phyloP scores from a whole-genome alignment of 2,797 vertebrate species.

The Scomberomorus guttatus region DNA sequence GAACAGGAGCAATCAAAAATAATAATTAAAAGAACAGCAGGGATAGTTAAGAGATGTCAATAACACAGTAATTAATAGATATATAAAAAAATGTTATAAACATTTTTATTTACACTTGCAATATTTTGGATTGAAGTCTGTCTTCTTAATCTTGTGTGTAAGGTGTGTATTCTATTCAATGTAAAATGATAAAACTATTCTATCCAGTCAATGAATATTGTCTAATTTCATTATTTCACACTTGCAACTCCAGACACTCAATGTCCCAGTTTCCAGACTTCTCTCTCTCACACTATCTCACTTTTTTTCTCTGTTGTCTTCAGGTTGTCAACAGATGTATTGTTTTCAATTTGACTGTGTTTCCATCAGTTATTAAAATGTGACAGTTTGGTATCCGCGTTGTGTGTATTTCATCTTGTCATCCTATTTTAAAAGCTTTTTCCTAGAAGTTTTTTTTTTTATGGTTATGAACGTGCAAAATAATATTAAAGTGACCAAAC shows the following conservation, averaged over 20 bases:
- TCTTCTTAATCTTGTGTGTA: neutral
- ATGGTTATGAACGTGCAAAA: neutral
- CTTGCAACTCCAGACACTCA: neutral
- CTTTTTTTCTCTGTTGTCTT: neutral
- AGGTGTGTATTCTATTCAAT: neutral
- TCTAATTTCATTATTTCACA: constrained; percentile 23
- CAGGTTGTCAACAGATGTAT: neutral
- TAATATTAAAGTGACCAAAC: neutral
- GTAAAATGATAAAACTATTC: constrained; percentile 1
- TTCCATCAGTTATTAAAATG: neutral
- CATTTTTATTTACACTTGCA: too few species aligned
- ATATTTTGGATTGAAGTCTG: neutral
- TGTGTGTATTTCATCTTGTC: neutral
- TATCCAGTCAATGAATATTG: neutral
- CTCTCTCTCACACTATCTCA: neutral
- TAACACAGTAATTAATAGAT: too few species aligned
- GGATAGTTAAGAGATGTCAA: too few species aligned
- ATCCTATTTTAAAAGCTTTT: neutral
- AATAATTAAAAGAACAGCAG: too few species aligned
- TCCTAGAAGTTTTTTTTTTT: too few species aligned
- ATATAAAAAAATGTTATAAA: too few species aligned
- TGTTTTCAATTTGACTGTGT: neutral
- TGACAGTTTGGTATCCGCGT: too few species aligned
- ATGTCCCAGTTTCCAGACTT: constrained; percentile 28
- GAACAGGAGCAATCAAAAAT: too few species aligned